Percentiles rank a stretch among this genome's conserved stretches.
Evolutionary conservation across 2,113 vertebrate species (phyloP).

Genomic region (Ciconia maguari): DNA sequence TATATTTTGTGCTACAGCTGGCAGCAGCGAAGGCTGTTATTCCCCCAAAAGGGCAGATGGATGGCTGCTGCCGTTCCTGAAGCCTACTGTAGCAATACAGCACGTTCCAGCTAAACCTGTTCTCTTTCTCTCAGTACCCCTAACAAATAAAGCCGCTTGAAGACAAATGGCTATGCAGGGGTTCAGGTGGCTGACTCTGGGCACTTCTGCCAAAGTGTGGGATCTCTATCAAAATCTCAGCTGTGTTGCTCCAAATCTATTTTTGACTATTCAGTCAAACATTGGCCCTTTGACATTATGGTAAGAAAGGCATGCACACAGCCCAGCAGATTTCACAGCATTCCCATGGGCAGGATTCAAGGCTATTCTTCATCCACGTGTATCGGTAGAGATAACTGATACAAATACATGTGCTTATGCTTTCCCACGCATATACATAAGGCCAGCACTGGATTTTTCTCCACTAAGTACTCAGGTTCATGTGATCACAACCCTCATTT

Average conservation of each 20-base stretch:
- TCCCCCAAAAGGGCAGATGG: background rate
- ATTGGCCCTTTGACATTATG: background rate
- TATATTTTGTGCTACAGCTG: background rate
- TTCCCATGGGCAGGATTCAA: background rate
- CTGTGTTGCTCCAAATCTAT: background rate
- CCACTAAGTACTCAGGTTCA: background rate
- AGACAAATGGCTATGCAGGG: background rate
- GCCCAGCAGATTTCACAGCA: background rate
- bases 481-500: background rate
- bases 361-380: background rate
- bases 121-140: background rate
- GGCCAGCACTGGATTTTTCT: background rate
- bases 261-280: background rate
- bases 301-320: background rate
- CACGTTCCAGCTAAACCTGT: background rate
- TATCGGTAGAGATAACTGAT: background rate
- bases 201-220: background rate
- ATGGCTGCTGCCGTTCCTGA: background rate
- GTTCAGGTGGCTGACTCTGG: background rate
- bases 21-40: background rate
- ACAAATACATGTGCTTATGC: background rate
- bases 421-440: background rate
- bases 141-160: background rate
- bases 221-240: background rate
- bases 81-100: background rate